These are phyloP conservation scores for Anastrepha ludens DNA, from an alignment of 1,140 invertebrate species.

Conservation along the genomic window DNA sequence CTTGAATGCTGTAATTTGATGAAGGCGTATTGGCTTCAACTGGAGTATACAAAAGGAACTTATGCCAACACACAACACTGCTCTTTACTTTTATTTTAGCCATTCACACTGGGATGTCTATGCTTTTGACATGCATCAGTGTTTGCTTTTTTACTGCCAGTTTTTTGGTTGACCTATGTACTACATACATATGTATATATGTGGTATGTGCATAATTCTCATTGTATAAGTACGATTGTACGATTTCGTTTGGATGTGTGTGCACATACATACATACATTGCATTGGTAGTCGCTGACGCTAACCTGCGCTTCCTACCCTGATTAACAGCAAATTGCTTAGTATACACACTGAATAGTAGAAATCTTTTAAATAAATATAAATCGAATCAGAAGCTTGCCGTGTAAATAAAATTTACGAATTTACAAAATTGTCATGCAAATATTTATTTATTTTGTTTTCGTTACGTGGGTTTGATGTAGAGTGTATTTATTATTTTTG, in stretches of 20 bases:
- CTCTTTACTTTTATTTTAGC: constrained; percentile 12
- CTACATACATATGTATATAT: not conserved
- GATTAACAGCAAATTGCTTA: not conserved
- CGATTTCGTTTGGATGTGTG: no score
- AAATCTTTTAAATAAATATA: constrained; percentile 32
- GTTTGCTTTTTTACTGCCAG: constrained; percentile 28
- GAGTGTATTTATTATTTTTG: no score
- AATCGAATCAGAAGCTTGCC: not conserved
- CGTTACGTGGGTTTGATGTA: no score
- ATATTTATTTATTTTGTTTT: no score
- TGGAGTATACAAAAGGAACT: constrained; percentile 11
- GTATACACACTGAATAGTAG: not conserved
- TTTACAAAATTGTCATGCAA: no score
- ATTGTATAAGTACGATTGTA: no score
- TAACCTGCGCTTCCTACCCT: not conserved
- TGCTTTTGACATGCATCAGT: not conserved
- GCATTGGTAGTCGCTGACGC: not conserved
- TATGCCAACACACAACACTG: not conserved
- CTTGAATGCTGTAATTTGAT: constrained; percentile 47
- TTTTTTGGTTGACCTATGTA: not conserved
- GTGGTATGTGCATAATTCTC: not conserved
- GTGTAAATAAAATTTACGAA: not conserved
- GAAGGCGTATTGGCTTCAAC: constrained; percentile 26
- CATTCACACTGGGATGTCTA: constrained; percentile 17
- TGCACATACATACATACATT: no score